These are phyloP conservation scores for Phaedon cochleariae DNA, from an alignment of 2,888 invertebrate genomes.

Conservation along the genomic window DNA sequence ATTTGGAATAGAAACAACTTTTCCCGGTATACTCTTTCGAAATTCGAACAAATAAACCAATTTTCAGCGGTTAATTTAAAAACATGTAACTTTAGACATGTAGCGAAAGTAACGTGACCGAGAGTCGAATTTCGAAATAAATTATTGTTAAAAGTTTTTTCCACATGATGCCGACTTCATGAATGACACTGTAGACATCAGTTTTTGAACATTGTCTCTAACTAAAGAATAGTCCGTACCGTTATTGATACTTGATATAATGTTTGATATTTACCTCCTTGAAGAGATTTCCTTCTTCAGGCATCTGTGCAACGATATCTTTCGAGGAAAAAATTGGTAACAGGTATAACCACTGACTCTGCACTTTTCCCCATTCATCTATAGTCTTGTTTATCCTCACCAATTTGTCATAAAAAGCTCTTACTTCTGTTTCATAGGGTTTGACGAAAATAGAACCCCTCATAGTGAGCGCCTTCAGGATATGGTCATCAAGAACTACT, in stretches of 20 bases:
- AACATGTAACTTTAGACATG: no score
- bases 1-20: no score
- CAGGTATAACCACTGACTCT: slow-evolving; percentile 86
- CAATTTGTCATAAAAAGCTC: slow-evolving; percentile 80
- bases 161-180: no score
- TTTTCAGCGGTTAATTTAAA: no score
- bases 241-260: neutral
- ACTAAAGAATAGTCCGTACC: no score
- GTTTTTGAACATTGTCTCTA: no score
- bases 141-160: no score
- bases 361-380: slow-evolving; percentile 87
- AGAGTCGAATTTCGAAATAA: no score
- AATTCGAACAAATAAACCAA: no score
- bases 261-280: slow-evolving; percentile 62
- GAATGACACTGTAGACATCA: no score
- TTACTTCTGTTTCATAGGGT: slow-evolving; percentile 77
- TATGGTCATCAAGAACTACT: slow-evolving; percentile 79
- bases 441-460: slow-evolving; percentile 87
- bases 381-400: slow-evolving; percentile 74
- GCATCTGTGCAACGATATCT: slow-evolving; percentile 87
- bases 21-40: no score
- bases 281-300: slow-evolving; percentile 83
- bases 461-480: slow-evolving; percentile 85
- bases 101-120: no score
- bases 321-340: slow-evolving; percentile 88